These are phyloP conservation scores for Acomys russatus DNA, from an alignment of 2,797 vertebrate genomes.

Conservation along the genomic window DNA sequence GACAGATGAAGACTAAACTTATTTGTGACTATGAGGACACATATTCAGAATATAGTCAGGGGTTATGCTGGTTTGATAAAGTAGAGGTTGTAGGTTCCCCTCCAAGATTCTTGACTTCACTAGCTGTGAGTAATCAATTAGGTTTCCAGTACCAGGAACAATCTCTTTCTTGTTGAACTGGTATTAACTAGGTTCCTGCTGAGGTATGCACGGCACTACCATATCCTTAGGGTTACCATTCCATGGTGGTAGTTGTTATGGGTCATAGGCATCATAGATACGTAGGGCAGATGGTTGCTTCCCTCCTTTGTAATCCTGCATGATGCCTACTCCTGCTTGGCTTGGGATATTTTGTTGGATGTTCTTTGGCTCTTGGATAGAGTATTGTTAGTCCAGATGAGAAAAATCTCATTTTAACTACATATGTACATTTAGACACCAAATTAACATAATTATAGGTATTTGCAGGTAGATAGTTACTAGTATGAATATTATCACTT, in stretches of 20 bases:
- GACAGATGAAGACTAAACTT: background rate
- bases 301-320: background rate
- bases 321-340: background rate
- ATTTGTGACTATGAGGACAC: background rate
- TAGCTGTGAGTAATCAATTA: background rate
- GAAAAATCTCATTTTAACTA: background rate
- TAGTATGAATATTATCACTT: background rate
- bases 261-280: background rate
- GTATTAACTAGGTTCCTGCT: background rate
- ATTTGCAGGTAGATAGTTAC: background rate
- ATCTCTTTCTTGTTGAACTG: background rate
- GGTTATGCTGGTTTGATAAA: background rate
- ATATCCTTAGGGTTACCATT: background rate
- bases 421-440: background rate
- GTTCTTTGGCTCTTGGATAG: background rate
- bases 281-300: background rate
- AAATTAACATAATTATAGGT: too few relatives aligned
- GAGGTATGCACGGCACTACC: background rate
- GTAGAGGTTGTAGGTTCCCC: too few relatives aligned
- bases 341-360: background rate
- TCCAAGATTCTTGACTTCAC: background rate
- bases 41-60: background rate
- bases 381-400: background rate
- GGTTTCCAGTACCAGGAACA: background rate
- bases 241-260: background rate